Base-by-base conservation (phyloP, 2,888 invertebrate species). In the Scaptomyza reducta region DNA sequence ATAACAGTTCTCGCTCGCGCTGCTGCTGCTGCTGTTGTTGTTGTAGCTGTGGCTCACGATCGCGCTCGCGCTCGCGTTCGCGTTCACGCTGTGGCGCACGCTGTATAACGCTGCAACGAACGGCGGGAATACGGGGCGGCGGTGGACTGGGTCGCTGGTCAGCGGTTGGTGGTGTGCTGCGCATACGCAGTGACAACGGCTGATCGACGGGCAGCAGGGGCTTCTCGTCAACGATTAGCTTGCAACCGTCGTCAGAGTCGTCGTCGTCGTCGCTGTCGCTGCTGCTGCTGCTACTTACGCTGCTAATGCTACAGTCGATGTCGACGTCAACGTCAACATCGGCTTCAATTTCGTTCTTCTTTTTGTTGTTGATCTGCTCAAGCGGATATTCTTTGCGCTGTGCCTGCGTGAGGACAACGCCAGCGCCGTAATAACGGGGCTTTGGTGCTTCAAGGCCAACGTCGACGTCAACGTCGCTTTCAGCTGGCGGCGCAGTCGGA, bases 31-130 rank as follows among this genome's bases (percentile, higher is more conserved):
- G 77, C 18, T 58, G 41, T 16, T 6, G 58, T 49, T 49, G 53
- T 16, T 38, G 49, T 18, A 31, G 50, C 2, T 29, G 25, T 27
- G 33, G 58, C 22, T 33, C 33, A 4, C 33, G 51, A 1, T 55
- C 60, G 14, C 57, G 64, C 25, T 31, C 31, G 11, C 33, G 51
- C 1, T 55, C 60, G 14, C 57, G 64, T n/a, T 51, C 31, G 16
- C 35, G 11, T 11, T 4, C 44, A 29, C 46, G 79, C 54, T 89
- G 89, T 27, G 96, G 96, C 56, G 96, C 96, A 91, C 96, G 94
- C 88, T 96, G 96, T 86, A 97, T 97, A 6, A 97, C 96, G 64
- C 96, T 96, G 90, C 95, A 95, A 79, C 94, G 94, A 14, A 94
- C 95, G 64, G 94, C 95, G 77, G 93, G 95, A 81, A 94, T 94